Evolutionary conservation across 2,113 vertebrate genomes (phyloP).

Genomic region (Eulacestoma nigropectus): DNA sequence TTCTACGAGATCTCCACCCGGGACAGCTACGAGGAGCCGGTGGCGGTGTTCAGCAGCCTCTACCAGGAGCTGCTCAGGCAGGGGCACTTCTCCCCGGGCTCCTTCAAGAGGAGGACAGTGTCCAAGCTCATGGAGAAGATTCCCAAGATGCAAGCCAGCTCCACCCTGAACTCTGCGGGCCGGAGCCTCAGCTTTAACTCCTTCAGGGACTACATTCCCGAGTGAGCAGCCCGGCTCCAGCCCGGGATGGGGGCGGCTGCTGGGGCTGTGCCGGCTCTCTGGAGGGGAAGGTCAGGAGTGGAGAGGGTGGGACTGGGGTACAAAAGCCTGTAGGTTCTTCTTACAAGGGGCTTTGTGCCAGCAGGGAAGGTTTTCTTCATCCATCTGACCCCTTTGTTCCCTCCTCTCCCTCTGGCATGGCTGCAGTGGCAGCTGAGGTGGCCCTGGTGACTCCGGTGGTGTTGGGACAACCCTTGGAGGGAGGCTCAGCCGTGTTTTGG

Average conservation of each 20-base stretch:
- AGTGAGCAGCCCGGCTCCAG: conserved; percentile 2
- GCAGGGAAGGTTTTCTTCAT: background rate
- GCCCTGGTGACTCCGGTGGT: background rate
- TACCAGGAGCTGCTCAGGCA: conserved; percentile 69
- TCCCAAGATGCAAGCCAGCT: conserved; percentile 73
- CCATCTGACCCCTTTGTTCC: background rate
- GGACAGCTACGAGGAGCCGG: conserved; percentile 77
- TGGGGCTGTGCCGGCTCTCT: background rate
- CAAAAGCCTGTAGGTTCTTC: background rate
- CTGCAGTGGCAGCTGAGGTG: background rate
- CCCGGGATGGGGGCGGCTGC: background rate
- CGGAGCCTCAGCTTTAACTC: conserved; percentile 74
- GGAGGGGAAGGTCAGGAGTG: background rate
- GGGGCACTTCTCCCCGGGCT: conserved; percentile 65
- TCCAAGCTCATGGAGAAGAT: conserved; percentile 81
- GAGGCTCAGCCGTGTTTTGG: background rate
- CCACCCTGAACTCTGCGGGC: conserved; percentile 27
- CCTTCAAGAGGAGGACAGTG: conserved; percentile 69
- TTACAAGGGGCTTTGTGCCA: background rate
- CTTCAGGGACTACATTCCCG: conserved; percentile 71
- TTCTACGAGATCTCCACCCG: conserved; percentile 76
- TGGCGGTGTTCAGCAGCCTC: conserved; percentile 65
- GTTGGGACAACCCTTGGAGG: background rate
- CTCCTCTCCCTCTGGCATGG: background rate
- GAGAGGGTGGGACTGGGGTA: background rate